phyloP scores from a whole-genome alignment of 2,113 vertebrate genomes.

The Psittacula cyanocephala region DNA sequence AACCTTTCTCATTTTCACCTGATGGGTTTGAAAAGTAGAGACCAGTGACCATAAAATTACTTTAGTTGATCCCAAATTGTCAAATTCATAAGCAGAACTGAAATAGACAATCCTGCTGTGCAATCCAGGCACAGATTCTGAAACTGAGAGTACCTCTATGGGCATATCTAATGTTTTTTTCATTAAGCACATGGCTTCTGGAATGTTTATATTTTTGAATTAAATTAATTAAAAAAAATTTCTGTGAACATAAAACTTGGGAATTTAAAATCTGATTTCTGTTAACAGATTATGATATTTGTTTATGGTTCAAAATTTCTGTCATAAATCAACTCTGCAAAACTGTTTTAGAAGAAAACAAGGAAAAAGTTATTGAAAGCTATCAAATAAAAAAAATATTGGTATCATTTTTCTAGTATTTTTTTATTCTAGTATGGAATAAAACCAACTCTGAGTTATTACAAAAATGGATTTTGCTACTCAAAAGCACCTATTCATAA shows the following conservation, averaged over 20 bases:
- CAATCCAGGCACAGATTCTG: neutral
- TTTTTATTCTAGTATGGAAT: neutral
- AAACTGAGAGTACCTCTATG: neutral
- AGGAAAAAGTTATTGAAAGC: neutral
- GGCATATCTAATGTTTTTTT: neutral
- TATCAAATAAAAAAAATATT: neutral
- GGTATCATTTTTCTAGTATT: neutral
- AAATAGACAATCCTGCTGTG: neutral
- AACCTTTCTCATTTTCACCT: neutral
- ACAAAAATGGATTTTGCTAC: neutral
- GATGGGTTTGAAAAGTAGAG: neutral
- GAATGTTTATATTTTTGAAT: neutral
- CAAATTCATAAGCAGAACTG: neutral
- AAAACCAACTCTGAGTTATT: neutral
- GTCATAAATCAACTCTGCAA: neutral
- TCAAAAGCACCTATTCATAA: accelerated
- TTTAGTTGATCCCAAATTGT: neutral
- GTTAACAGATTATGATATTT: neutral
- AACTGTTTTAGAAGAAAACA: neutral
- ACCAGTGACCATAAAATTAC: neutral
- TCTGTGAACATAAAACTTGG: neutral
- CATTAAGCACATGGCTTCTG: neutral
- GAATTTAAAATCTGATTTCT: neutral
- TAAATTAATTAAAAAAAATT: neutral
- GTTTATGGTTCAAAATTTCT: neutral